These are phyloP conservation scores for Zenarchopterus dispar DNA, from an alignment of 2,797 vertebrate species.

Conservation along the genomic window DNA sequence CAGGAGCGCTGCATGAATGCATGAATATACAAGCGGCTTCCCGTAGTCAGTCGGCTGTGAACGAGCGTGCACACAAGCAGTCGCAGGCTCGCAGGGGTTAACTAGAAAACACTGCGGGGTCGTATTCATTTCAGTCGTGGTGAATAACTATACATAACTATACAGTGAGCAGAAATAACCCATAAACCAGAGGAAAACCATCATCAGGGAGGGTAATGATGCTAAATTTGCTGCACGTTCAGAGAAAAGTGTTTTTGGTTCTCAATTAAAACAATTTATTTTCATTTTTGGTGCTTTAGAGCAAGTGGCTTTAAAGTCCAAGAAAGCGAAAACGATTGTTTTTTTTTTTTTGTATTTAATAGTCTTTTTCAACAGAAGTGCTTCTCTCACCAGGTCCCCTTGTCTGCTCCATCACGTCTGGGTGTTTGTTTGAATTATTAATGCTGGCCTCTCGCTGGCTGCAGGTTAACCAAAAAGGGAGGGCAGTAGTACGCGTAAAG, in stretches of 20 bases:
- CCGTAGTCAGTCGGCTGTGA: constrained; percentile 37
- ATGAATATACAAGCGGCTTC: constrained; percentile 77
- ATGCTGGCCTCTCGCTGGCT: constrained; percentile 61
- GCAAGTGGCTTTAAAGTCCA: constrained; percentile 41
- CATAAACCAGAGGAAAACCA: neutral
- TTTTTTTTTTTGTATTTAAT: constrained; percentile 70
- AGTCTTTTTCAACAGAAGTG: constrained; percentile 63
- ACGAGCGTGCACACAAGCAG: constrained; percentile 15
- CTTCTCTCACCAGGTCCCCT: constrained; percentile 48
- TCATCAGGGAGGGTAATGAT: constrained; percentile 7
- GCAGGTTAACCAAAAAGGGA: constrained; percentile 65
- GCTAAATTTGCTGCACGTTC: neutral
- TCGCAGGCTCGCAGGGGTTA: constrained; percentile 51
- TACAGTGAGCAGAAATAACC: constrained; percentile 21
- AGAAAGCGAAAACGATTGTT: constrained; percentile 72
- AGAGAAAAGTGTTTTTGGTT: constrained; percentile 11
- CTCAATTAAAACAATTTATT: constrained; percentile 55
- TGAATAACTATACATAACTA: constrained; percentile 46
- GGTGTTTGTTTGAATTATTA: constrained; percentile 80
- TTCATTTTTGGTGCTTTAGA: neutral
- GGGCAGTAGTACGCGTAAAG: constrained; percentile 22
- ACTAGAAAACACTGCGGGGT: constrained; percentile 52
- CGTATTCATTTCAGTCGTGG: constrained; percentile 44
- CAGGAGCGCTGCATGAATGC: constrained; percentile 69
- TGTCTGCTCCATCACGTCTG: constrained; percentile 72